Conservation (phyloP, 2,888 invertebrate species). For the Cheilosia impressa region DNA sequence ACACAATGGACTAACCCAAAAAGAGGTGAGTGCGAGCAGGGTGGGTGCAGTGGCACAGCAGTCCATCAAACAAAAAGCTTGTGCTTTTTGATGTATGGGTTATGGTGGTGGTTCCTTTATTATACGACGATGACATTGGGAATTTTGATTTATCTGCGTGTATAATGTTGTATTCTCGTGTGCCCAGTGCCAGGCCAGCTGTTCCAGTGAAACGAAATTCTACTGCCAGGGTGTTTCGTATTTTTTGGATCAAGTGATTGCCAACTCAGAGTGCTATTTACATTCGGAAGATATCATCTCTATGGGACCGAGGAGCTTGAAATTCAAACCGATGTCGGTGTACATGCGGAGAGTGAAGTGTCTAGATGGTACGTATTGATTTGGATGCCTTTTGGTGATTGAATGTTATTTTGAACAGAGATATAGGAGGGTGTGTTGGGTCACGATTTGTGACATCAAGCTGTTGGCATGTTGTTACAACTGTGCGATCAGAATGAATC, state of each 20-base stretch:
- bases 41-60: conserved; percentile 30
- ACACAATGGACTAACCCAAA: conserved; percentile 82
- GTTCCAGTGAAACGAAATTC: conserved; percentile 87
- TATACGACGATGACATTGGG: conserved; percentile 14
- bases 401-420: conserved; percentile 31
- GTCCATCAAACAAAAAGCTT: conserved; percentile 54
- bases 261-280: conserved; percentile 86
- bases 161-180: conserved; percentile 12
- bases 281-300: conserved; percentile 93
- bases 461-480: conserved; percentile 11
- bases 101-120: conserved; percentile 50
- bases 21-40: conserved; percentile 80
- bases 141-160: conserved; percentile 56
- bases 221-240: conserved; percentile 89
- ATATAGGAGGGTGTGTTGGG: conserved; percentile 43
- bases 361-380: conserved; percentile 88
- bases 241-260: conserved; percentile 78
- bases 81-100: conserved; percentile 64
- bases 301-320: conserved; percentile 89
- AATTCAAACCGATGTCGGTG: conserved; percentile 85
- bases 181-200: conserved; percentile 86
- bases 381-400: conserved; percentile 27
- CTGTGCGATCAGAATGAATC: conserved; percentile 20
- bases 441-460: conserved; percentile 50
- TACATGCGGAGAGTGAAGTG: conserved; percentile 93